Evolutionary conservation across 2,797 vertebrate species (phyloP), one percentile per base, ranked within the genome.

Genomic region (Kryptopterus vitreolus): DNA sequence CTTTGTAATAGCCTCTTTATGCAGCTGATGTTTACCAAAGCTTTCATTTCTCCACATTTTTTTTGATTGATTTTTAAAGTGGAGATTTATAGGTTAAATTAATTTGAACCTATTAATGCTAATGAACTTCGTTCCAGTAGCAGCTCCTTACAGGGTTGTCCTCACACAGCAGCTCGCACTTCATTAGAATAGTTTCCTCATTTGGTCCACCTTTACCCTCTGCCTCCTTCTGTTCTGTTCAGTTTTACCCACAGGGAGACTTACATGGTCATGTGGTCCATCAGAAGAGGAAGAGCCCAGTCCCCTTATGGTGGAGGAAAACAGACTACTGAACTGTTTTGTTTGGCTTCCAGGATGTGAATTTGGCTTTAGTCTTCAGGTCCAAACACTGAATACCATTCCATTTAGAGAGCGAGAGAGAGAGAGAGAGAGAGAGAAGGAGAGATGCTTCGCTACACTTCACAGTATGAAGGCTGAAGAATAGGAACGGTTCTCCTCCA

Each of bases 331-430:
- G 78, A 73, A 88, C 89, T 92, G 92, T 92, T 94, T 91, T 91
- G 87, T 88, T 92, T 89, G 89, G 88, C 68, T 86, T 89, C 84
- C 84, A 87, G 87, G 91, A 91, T 88, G 87, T 92, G 93, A 93
- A 92, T 91, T 86, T 90, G 87, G 9, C 16, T 18, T 50, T 69
- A 29, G 13, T 69, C 43, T 48, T 69, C 53, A 77, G 79, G 73
- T 81, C 83, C 87, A 90, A 89, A 91, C 92, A 88, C 86, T 88
- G 89, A 91, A 97, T 96, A 94, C 96, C 96, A 95, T 95, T 95
- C 96, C 97, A 95, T 99, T 93, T 98, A 94, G 84, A 94, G 93
- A 81, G 90, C 92, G 92, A 91, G 86, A 90, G 87, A 92, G 90
- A 83, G 82, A 71, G 33, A 29, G 66, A 69, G 66, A 68, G 63